phyloP scores from a whole-genome alignment of 2,888 invertebrate genomes.

The Polyommatus iphigenia region DNA sequence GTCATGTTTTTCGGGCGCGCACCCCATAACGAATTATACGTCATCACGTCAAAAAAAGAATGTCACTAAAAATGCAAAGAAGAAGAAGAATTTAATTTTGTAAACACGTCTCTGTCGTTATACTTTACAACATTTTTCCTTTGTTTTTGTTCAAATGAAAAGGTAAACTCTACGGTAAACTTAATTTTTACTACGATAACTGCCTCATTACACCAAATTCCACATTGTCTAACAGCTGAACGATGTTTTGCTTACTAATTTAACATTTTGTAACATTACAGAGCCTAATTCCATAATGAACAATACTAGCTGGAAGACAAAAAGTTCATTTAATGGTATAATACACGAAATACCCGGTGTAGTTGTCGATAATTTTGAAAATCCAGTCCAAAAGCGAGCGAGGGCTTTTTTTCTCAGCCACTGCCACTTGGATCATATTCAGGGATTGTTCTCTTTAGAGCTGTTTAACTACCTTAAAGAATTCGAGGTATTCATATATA shows the following conservation, averaged over 20 bases:
- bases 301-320: conserved; percentile 4
- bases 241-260: not conserved
- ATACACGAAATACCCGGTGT: conserved; percentile 82
- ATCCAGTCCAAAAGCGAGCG: conserved; percentile 61
- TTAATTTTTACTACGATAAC: no score
- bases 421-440: conserved; percentile 83
- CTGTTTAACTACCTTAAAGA: conserved; percentile 43
- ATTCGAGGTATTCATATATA: conserved; percentile 50
- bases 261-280: not conserved
- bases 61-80: no score
- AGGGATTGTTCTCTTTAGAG: conserved; percentile 60
- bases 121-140: no score
- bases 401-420: conserved; percentile 83
- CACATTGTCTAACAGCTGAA: no score
- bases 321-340: conserved; percentile 77
- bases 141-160: no score
- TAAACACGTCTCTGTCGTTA: no score
- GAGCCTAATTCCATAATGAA: not conserved
- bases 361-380: conserved; percentile 81
- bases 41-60: no score
- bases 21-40: no score
- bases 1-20: no score
- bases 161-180: no score
- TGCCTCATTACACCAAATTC: no score
- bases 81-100: no score